Conservation (phyloP, 2,113 vertebrate species). For the Bostrychus sinensis region DNA sequence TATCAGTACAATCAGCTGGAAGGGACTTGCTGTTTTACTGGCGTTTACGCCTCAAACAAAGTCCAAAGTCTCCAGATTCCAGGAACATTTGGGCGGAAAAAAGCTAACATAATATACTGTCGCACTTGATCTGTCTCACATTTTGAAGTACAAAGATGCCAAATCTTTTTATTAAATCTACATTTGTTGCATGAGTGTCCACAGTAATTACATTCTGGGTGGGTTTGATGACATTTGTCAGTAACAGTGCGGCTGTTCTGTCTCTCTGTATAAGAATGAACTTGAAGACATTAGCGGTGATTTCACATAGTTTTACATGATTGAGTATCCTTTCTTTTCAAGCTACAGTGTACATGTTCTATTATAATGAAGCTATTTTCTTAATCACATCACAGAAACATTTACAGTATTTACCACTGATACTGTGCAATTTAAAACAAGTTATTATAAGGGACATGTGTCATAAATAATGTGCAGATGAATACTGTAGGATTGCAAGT, state of each 20-base stretch:
- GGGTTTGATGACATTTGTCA: slow-evolving; percentile 46
- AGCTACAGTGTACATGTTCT: no score
- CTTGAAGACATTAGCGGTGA: slow-evolving; percentile 19
- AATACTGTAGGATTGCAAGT: neutral
- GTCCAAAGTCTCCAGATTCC: slow-evolving; percentile 45
- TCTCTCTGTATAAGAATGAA: slow-evolving; percentile 28
- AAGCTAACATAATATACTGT: slow-evolving; percentile 42
- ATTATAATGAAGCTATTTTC: neutral
- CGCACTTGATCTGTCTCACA: slow-evolving; percentile 40
- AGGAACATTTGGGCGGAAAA: slow-evolving; percentile 52
- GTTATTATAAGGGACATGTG: neutral
- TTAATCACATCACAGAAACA: neutral
- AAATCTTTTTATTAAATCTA: slow-evolving; percentile 32
- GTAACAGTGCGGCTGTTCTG: slow-evolving; percentile 37
- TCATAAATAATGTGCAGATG: neutral
- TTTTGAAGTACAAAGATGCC: slow-evolving; percentile 40
- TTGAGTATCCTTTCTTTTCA: no score
- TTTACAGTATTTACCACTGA: neutral
- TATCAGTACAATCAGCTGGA: slow-evolving; percentile 57
- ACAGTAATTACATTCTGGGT: slow-evolving; percentile 33
- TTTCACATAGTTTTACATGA: neutral
- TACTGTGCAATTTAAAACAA: neutral
- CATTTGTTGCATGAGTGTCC: slow-evolving; percentile 33
- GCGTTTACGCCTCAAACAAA: slow-evolving; percentile 34
- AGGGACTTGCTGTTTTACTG: slow-evolving; percentile 41